Base-by-base conservation (phyloP, 23 tunicate species). In the Ascidia mentula region DNA sequence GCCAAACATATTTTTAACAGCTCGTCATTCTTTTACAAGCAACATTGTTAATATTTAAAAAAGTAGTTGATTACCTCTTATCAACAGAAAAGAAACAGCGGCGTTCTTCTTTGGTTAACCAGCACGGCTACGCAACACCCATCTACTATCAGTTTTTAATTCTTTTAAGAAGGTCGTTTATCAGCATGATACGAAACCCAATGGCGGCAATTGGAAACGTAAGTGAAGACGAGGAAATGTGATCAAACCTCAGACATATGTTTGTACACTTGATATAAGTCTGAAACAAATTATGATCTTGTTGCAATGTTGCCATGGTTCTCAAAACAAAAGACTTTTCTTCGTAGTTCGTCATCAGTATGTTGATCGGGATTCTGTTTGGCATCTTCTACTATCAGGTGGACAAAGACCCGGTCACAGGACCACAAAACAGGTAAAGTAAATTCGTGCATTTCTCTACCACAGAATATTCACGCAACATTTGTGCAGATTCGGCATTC, bases 201-300 rank as follows among this genome's bases (percentile, higher is more conserved):
- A 78, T 92, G 38, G 92, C 98, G 45, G 82, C 97, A 0, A 91
- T 91, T 39, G 97, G 97, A 86, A 91, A 82, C 37, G 97, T 91
- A 65, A 91, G 97, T 74, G 4, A n/a, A n/a, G n/a, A n/a, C n/a
- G n/a, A n/a, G n/a, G n/a, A n/a, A n/a, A n/a, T n/a, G n/a, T n/a
- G n/a, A n/a, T n/a, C n/a, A n/a, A n/a, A n/a, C n/a, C n/a, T n/a
- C n/a, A n/a, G n/a, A n/a, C n/a, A n/a, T n/a, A n/a, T n/a, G n/a
- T n/a, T n/a, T n/a, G n/a, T n/a, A n/a, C n/a, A n/a, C n/a, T n/a
- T n/a, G n/a, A n/a, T n/a, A n/a, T n/a, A n/a, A n/a, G n/a, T n/a
- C n/a, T n/a, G n/a, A n/a, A n/a, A n/a, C n/a, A n/a, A n/a, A n/a
- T n/a, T n/a, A n/a, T n/a, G n/a, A n/a, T n/a, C n/a, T n/a, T n/a